Base-by-base conservation (phyloP, 1,140 invertebrate species). In the Halictus rubicundus region DNA sequence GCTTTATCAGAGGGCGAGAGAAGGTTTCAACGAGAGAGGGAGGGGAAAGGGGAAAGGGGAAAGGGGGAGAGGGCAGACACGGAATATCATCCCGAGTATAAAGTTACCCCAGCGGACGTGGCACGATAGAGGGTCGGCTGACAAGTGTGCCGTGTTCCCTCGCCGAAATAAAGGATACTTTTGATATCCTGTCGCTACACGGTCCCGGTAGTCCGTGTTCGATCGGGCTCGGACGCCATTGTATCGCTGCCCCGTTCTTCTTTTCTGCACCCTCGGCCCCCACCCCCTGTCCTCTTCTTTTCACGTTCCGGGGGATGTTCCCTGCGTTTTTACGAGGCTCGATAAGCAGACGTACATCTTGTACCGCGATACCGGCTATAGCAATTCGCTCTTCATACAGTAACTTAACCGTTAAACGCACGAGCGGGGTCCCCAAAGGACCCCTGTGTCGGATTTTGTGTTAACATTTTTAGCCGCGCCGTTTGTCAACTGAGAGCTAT, bases 131-230 rank as follows among this genome's bases (percentile, higher is more conserved):
- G 37, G 73, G 64, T 27, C 23, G 23, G 54, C 19, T 76, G 73
- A 68, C 65, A 78, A 71, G 60, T 69, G 59, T 61, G 61, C 60
- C 25, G 61, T 59, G 75, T 78, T 57, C 39, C 39, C 7, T 42
- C 52, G 60, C 52, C 74, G 81, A 84, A 84, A 83, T 84, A 83
- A 84, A 79, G 77, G 82, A 78, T 54, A 54, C 49, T 77, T 25
- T 66, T 57, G 81, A 78, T 84, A 84, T 79, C 81, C 80, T 70
- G 59, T 16, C 49, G 46, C 46, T 74, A 19, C 72, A 66, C 12
- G 46, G 21, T 37, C 57, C 83, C 73, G 74, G 74, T 83, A 84
- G 81, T 82, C 81, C 46, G 46, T 68, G 80, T 83, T 79, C 69
- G 74, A 83, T 65, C 65, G 61, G 61, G 71, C 23, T 65, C 23